Evolutionary conservation across 2,113 vertebrate genomes (phyloP).

Genomic region (Varanus komodoensis): DNA sequence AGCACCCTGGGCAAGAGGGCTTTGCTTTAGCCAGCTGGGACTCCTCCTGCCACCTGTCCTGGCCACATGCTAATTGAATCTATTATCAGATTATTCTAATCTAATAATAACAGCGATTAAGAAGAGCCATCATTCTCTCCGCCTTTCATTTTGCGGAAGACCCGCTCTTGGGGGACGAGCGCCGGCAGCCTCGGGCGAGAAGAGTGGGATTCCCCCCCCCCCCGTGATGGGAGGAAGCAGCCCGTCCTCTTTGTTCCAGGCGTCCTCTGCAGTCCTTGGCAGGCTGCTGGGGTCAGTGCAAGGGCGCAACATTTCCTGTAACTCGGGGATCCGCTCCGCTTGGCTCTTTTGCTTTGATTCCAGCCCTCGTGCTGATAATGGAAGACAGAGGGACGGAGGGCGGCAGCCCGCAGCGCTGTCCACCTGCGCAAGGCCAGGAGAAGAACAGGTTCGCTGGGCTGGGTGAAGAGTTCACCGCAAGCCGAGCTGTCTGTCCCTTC

Average conservation of each 20-base stretch:
- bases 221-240: background rate
- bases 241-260: background rate
- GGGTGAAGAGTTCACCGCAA: conserved; percentile 87
- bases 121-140: too few species aligned
- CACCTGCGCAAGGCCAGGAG: conserved; percentile 83
- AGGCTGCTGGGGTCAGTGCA: background rate
- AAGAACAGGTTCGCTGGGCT: conserved; percentile 83
- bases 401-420: conserved; percentile 65
- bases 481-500: conserved; percentile 86
- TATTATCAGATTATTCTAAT: too few species aligned
- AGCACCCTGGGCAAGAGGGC: too few species aligned
- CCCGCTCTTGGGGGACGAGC: too few species aligned
- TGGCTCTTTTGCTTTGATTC: background rate
- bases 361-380: background rate
- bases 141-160: too few species aligned
- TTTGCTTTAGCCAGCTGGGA: too few species aligned
- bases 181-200: background rate
- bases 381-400: conserved; percentile 48
- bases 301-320: background rate
- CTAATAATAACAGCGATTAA: too few species aligned
- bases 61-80: too few species aligned
- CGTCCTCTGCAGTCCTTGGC: background rate
- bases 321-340: background rate
- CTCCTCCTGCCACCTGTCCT: too few species aligned
- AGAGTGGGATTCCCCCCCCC: background rate